Percentiles rank a stretch among this genome's conserved stretches.
Evolutionary conservation across 2,797 vertebrate genomes (phyloP).

Genomic region (Glossophaga mutica): DNA sequence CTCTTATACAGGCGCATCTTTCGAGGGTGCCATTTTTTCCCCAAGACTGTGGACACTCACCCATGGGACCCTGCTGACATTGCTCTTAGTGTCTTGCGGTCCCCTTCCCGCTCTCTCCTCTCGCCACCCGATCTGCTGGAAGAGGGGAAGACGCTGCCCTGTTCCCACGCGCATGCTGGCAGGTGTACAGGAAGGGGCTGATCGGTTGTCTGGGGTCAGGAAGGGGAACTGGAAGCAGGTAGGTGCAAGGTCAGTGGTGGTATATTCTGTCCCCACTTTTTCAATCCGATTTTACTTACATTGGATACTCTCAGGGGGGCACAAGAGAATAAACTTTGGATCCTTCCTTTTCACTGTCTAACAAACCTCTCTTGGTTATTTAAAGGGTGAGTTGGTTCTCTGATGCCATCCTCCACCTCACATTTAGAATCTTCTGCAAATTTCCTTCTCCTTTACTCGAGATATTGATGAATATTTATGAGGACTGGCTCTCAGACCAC

Average conservation of each 20-base stretch:
- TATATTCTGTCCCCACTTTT: background rate
- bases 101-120: background rate
- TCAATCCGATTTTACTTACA: background rate
- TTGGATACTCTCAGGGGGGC: background rate
- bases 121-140: background rate
- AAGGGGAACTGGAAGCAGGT: background rate
- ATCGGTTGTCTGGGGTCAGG: background rate
- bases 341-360: background rate
- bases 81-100: background rate
- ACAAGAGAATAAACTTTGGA: background rate
- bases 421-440: slow-evolving; percentile 38
- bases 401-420: background rate
- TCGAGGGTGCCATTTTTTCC: background rate
- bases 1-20: background rate
- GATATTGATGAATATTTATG: slow-evolving; percentile 40
- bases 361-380: background rate
- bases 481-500: background rate
- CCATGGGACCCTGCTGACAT: background rate
- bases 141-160: background rate
- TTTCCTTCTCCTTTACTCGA: slow-evolving; percentile 35
- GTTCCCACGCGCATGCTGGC: too few species aligned
- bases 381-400: slow-evolving; percentile 11
- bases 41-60: background rate
- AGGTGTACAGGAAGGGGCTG: background rate
- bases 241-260: background rate